A percentile compares a stretch with the other conserved stretches of the same genome.
Conservation (phyloP, 2,797 vertebrate species). For the Kryptolebias ocellatus region DNA sequence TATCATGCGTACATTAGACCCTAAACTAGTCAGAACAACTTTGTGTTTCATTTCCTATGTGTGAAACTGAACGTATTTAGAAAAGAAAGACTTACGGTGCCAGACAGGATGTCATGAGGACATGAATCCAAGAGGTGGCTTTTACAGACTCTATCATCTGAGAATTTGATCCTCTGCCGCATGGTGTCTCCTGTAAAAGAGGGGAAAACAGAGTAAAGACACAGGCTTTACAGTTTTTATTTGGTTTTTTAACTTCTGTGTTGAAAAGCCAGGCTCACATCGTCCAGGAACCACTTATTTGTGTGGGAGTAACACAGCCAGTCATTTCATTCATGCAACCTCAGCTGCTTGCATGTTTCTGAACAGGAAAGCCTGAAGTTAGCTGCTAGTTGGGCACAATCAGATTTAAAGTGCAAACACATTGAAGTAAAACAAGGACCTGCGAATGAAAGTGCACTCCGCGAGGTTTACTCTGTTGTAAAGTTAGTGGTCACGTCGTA, state of each 20-base stretch:
- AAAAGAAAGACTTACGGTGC: slow-evolving; percentile 89
- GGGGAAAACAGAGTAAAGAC: slow-evolving; percentile 1
- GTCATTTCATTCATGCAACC: background rate
- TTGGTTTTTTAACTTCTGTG: background rate
- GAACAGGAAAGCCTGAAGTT: slow-evolving; percentile 9
- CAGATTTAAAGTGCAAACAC: background rate
- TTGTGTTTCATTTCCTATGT: background rate
- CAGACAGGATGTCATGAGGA: slow-evolving; percentile 97
- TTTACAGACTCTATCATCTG: slow-evolving; percentile 98
- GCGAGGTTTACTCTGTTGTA: background rate
- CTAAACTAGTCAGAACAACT: background rate
- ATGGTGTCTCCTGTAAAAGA: slow-evolving; percentile 89
- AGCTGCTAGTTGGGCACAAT: background rate
- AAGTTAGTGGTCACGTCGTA: background rate
- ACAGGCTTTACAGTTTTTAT: background rate
- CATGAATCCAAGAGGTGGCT: slow-evolving; percentile 99
- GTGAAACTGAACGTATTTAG: background rate
- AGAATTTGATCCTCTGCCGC: slow-evolving; percentile 97
- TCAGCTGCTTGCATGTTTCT: background rate
- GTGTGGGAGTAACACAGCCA: background rate
- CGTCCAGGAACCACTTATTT: too few species aligned
- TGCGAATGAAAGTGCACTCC: background rate
- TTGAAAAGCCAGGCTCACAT: background rate
- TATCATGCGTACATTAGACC: background rate
- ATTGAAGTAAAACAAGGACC: background rate